Percentiles rank a stretch among this genome's conserved stretches.
Evolutionary conservation across 2,888 invertebrate genomes (phyloP).

Genomic region (Drosophila acutilabella): DNA sequence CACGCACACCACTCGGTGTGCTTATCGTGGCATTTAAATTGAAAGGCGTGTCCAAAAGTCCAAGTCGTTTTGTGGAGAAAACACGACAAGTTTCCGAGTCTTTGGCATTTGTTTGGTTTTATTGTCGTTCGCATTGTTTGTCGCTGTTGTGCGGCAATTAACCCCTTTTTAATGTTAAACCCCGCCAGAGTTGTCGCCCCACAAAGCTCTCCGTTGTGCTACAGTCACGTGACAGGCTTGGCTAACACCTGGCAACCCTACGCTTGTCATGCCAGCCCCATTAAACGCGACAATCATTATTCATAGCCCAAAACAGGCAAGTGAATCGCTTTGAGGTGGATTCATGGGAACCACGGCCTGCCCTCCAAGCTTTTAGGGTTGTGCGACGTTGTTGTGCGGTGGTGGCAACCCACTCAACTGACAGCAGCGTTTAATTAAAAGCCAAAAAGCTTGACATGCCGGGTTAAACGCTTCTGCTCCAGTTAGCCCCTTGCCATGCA

Average conservation of each 20-base stretch:
- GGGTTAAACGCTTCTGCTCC: conserved; percentile 63
- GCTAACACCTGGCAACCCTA: conserved; percentile 36
- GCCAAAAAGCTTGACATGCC: conserved; percentile 55
- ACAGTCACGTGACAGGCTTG: background rate
- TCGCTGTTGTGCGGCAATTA: conserved; percentile 60
- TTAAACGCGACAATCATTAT: conserved; percentile 63
- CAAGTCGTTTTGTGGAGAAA: conserved; percentile 24
- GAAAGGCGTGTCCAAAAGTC: conserved; percentile 74
- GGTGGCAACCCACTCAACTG: conserved; percentile 51
- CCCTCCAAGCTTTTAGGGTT: background rate
- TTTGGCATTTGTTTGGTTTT: conserved; percentile 50
- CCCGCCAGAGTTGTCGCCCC: conserved; percentile 31
- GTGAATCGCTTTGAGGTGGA: background rate
- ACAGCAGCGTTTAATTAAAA: conserved; percentile 69
- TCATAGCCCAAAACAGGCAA: conserved; percentile 46
- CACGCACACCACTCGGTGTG: conserved; percentile 16
- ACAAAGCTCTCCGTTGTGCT: background rate
- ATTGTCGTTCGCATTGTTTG: conserved; percentile 52
- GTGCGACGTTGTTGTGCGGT: background rate
- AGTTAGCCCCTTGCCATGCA: conserved; percentile 38
- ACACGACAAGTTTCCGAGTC: conserved; percentile 37
- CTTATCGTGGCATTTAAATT: conserved; percentile 70
- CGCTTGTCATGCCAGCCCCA: conserved; percentile 41
- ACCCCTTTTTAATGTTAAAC: conserved; percentile 62
- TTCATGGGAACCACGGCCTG: background rate